phyloP scores from a whole-genome alignment of 2,797 vertebrate genomes.

The Phrynocephalus guinanensis region DNA sequence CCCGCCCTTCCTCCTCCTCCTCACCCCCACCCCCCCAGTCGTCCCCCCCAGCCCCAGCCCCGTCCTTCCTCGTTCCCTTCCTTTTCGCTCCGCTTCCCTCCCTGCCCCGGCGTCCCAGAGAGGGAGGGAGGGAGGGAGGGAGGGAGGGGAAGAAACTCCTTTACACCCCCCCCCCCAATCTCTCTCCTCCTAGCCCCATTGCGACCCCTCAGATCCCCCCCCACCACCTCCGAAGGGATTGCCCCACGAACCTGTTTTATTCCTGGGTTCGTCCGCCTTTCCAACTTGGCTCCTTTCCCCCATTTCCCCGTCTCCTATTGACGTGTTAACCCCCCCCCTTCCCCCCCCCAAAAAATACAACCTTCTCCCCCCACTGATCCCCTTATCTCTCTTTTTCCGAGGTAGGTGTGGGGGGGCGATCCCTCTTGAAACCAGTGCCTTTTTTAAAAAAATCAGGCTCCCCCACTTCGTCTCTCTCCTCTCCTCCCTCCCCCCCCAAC shows the following conservation, averaged over 20 bases:
- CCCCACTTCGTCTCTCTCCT: not conserved
- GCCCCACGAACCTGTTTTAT: not conserved
- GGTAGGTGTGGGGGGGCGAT: not conserved
- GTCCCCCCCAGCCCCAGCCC: too few species aligned
- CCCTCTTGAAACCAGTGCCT: not conserved
- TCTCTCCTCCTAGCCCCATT: not conserved
- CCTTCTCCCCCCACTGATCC: too few species aligned
- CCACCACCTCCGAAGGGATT: too few species aligned
- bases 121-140: too few species aligned
- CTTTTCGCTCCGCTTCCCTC: too few species aligned
- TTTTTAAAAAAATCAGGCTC: too few species aligned
- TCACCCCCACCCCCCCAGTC: too few species aligned
- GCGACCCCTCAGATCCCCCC: not conserved
- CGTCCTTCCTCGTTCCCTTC: too few species aligned
- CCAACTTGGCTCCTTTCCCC: not conserved
- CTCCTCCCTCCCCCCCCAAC: too few species aligned
- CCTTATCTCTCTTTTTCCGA: not conserved
- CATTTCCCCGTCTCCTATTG: not conserved
- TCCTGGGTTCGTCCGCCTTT: not conserved
- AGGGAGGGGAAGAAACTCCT: not conserved
- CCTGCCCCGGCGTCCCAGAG: not conserved
- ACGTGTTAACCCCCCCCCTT: not conserved
- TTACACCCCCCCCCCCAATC: too few species aligned
- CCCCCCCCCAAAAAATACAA: not conserved
- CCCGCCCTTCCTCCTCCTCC: not conserved